A percentile compares a stretch with the other conserved stretches of the same genome.
Evolutionary conservation across 1,140 invertebrate genomes (phyloP).

Genomic region (Leucophenga varia): DNA sequence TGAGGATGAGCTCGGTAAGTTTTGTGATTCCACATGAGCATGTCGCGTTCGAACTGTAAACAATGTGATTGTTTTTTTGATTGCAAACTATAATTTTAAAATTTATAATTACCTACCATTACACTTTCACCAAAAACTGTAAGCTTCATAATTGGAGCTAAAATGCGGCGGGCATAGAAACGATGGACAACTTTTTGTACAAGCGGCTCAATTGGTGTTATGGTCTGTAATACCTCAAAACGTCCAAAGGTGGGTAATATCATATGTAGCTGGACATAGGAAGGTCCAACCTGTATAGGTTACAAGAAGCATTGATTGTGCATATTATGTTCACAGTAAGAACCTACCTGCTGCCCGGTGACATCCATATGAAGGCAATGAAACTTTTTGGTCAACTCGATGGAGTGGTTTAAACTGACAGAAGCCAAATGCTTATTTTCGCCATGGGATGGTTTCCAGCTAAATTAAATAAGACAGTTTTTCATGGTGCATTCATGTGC

Average conservation of each 20-base stretch:
- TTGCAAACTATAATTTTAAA: not conserved
- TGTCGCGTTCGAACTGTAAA: slow-evolving; percentile 79
- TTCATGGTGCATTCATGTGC: no score
- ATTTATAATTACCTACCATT: slow-evolving; percentile 66
- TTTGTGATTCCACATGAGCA: slow-evolving; percentile 88
- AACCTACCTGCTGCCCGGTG: slow-evolving; percentile 32
- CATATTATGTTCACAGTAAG: not conserved
- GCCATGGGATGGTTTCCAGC: slow-evolving; percentile 22
- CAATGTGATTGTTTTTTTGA: not conserved
- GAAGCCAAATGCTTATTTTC: slow-evolving; percentile 35
- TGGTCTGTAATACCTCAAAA: slow-evolving; percentile 72
- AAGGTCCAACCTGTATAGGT: slow-evolving; percentile 79
- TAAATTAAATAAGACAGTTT: slow-evolving; percentile 18
- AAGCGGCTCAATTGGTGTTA: slow-evolving; percentile 79
- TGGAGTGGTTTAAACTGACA: slow-evolving; percentile 29
- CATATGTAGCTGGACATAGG: slow-evolving; percentile 72
- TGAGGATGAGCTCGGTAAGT: slow-evolving; percentile 70
- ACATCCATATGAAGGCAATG: slow-evolving; percentile 34
- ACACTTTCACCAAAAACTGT: slow-evolving; percentile 71
- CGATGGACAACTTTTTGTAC: slow-evolving; percentile 77
- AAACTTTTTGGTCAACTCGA: slow-evolving; percentile 29
- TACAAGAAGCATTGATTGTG: not conserved
- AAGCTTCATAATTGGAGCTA: slow-evolving; percentile 68
- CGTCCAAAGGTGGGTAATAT: slow-evolving; percentile 63
- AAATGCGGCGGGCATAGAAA: slow-evolving; percentile 65